phyloP scores from a whole-genome alignment of 2,888 invertebrate genomes.

The Mythimna pallens region DNA sequence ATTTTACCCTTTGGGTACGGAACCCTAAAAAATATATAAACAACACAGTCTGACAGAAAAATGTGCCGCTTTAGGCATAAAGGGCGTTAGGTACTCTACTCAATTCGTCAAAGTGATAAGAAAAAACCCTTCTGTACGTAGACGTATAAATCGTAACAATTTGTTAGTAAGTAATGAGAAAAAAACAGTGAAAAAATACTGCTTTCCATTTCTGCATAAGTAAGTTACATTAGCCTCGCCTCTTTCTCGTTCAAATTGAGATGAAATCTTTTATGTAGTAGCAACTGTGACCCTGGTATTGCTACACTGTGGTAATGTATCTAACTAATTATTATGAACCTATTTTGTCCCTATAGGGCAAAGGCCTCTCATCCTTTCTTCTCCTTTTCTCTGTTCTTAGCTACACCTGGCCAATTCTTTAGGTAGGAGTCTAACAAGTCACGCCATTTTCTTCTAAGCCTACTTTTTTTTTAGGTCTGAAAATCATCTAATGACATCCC shows the following conservation, averaged over 20 bases:
- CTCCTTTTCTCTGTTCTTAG: too few species aligned
- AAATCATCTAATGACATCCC: too few species aligned
- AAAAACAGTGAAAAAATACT: constrained; percentile 5
- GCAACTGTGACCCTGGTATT: background rate
- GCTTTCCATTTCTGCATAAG: constrained; percentile 21
- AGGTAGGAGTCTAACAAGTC: too few species aligned
- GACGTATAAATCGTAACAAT: constrained; percentile 22
- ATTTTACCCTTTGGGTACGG: too few species aligned
- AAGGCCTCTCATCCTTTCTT: too few species aligned
- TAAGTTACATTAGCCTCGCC: constrained; percentile 7
- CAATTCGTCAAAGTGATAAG: background rate
- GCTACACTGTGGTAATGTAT: background rate
- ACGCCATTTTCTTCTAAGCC: too few species aligned
- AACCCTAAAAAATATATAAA: background rate
- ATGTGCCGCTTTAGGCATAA: background rate
- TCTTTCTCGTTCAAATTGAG: constrained; percentile 1
- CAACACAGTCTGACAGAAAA: background rate
- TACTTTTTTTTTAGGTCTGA: too few species aligned
- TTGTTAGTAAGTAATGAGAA: constrained; percentile 4
- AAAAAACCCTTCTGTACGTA: background rate
- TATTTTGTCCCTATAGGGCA: too few species aligned
- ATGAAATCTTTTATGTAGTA: background rate
- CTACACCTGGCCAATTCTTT: too few species aligned
- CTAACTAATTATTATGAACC: too few species aligned
- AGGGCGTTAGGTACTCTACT: background rate